Base-by-base conservation (phyloP, 1,140 invertebrate genomes). In the Choristoneura fumiferana region DNA sequence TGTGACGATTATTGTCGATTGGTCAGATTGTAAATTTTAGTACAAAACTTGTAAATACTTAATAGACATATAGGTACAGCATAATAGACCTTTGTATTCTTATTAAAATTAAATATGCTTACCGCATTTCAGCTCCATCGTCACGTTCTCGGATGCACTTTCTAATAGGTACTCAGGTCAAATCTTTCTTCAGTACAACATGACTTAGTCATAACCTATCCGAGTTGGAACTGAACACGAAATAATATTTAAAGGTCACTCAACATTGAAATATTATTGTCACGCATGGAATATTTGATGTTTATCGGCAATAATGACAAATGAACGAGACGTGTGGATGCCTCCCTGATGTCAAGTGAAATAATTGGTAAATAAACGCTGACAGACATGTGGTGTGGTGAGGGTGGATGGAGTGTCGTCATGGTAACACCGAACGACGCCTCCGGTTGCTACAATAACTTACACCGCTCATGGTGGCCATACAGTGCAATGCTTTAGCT, bases 311-410 rank as follows among this genome's bases (percentile, higher is more conserved):
- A 17, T 49, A 49, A 49, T 49, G 43, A 49, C 22, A 29, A 29
- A 29, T 29, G 22, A 3, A 6, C 38, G 8, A 54, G 40, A 57
- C 60, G 65, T 58, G 61, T 55, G 58, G 60, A 59, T 57, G 39
- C 40, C 39, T 52, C 60, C 17, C 49, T 56, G 55, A 33, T 64
- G 52, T 63, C 66, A 59, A 55, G 63, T 65, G 55, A 52, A 62
- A 45, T 69, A 64, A 65, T 69, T 69, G 60, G 69, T 74, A 74
- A 71, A 74, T 74, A 74, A 67, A 69, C 63, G 58, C 15, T 67
- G 63, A 67, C 62, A 71, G 52, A 59, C 62, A 53, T 45, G 58
- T 61, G 66, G 57, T 40, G 12, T n/a, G 45, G 22, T 22, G 45
- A 45, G 53, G 43, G 56, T 60, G 22, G 36, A 17, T 14, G 29